phyloP scores from a whole-genome alignment of 2,797 vertebrate species.

The Danio tinwini region DNA sequence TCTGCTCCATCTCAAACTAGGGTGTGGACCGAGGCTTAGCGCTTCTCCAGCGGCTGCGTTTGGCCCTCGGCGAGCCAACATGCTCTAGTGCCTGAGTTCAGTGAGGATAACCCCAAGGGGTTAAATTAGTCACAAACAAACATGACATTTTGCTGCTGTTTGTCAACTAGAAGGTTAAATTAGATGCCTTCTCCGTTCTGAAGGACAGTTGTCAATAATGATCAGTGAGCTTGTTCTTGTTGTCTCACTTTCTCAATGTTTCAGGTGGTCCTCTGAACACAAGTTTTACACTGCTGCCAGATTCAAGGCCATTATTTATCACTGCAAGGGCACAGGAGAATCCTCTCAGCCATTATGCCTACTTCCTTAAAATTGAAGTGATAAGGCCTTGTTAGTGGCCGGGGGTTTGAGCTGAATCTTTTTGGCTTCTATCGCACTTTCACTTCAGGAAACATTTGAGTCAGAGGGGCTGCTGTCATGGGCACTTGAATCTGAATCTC shows the following conservation, averaged over 20 bases:
- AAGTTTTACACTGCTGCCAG: conserved; percentile 37
- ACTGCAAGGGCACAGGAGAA: conserved; percentile 44
- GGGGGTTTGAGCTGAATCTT: conserved; percentile 38
- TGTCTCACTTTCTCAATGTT: conserved; percentile 1
- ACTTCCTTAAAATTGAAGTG: conserved; percentile 47
- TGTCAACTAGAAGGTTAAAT: conserved; percentile 13
- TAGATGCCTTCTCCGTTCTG: conserved; percentile 9
- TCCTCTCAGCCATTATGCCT: conserved; percentile 58
- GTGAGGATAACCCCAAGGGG: background rate
- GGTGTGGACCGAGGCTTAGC: conserved; percentile 30
- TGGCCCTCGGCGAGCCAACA: background rate
- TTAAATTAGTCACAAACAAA: conserved; percentile 15
- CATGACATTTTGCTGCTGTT: background rate
- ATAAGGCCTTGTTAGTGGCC: conserved; percentile 49
- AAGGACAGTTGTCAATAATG: conserved; percentile 3
- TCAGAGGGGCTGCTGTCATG: conserved; percentile 66
- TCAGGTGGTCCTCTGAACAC: conserved; percentile 52
- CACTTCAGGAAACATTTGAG: conserved; percentile 44
- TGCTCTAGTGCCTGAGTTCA: conserved; percentile 10
- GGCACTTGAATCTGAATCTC: conserved; percentile 63
- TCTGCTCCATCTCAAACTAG: conserved; percentile 39
- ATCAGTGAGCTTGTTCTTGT: conserved; percentile 2
- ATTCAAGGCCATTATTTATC: conserved; percentile 64
- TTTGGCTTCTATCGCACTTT: conserved; percentile 50
- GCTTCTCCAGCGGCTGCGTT: conserved; percentile 27